phyloP scores from a whole-genome alignment of 2,797 vertebrate genomes.

The Botia almorhae region DNA sequence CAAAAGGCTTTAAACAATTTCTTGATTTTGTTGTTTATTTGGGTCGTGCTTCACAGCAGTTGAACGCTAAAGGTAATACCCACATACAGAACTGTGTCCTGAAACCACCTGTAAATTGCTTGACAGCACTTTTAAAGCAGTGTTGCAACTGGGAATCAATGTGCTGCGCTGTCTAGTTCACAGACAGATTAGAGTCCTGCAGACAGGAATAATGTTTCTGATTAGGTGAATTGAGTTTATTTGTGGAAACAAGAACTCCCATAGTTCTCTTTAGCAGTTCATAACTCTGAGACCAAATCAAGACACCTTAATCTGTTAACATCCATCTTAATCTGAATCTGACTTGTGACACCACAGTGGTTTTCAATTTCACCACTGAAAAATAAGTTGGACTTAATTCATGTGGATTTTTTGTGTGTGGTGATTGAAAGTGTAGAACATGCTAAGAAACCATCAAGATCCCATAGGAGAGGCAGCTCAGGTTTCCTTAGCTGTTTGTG shows the following conservation, averaged over 20 bases:
- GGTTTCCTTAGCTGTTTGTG: neutral
- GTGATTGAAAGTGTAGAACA: neutral
- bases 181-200: constrained; percentile 1
- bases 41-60: constrained; percentile 8
- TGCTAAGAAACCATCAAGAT: neutral
- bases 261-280: neutral
- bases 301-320: too few species aligned
- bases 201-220: constrained; percentile 2
- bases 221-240: neutral
- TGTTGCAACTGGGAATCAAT: constrained; percentile 32
- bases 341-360: neutral
- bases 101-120: constrained; percentile 30
- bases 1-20: neutral
- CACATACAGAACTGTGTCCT: constrained; percentile 16
- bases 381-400: neutral
- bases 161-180: neutral
- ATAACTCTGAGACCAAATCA: neutral
- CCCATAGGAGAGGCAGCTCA: constrained; percentile 2
- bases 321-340: neutral
- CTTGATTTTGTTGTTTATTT: too few species aligned
- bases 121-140: constrained; percentile 28
- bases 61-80: constrained; percentile 43
- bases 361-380: neutral
- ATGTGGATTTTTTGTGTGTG: neutral
- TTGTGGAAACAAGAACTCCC: neutral